A percentile compares a stretch with the other conserved stretches of the same genome.
phyloP scores from a whole-genome alignment of 2,888 invertebrate species.

The Ischnus inquisitorius region DNA sequence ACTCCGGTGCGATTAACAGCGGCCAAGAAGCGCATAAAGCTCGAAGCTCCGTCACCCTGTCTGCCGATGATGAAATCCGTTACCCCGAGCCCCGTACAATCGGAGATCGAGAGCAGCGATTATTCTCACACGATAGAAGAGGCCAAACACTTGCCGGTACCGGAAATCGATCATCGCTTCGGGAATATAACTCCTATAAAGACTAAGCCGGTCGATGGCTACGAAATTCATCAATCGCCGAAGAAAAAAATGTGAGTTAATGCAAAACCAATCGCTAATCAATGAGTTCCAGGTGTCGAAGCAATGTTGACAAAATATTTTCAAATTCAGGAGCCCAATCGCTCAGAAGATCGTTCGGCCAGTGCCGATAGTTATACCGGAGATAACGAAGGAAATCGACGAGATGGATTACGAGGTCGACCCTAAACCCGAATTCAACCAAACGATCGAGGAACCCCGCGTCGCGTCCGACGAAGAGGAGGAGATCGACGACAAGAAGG shows the following conservation, averaged over 20 bases:
- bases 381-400: conserved; percentile 83
- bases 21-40: conserved; percentile 83
- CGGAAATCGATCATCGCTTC: conserved; percentile 78
- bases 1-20: conserved; percentile 86
- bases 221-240: conserved; percentile 74
- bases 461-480: conserved; percentile 77
- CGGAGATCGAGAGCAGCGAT: conserved; percentile 81
- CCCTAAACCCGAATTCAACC: conserved; percentile 77
- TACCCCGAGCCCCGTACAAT: conserved; percentile 74
- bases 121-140: conserved; percentile 81
- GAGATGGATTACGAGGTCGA: conserved; percentile 81
- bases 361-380: conserved; percentile 73
- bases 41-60: conserved; percentile 79
- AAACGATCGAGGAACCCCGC: conserved; percentile 72
- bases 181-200: conserved; percentile 76
- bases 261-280: background rate
- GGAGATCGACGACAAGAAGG: conserved; percentile 81
- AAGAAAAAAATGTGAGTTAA: conserved; percentile 75
- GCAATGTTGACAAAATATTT: background rate
- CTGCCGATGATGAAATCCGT: conserved; percentile 78
- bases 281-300: background rate
- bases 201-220: conserved; percentile 79
- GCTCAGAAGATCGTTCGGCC: conserved; percentile 72
- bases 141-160: conserved; percentile 73
- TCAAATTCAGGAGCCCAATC: conserved; percentile 74